Base-by-base conservation (phyloP, 2,797 vertebrate species). In the Schizopygopsis pylzovi region DNA sequence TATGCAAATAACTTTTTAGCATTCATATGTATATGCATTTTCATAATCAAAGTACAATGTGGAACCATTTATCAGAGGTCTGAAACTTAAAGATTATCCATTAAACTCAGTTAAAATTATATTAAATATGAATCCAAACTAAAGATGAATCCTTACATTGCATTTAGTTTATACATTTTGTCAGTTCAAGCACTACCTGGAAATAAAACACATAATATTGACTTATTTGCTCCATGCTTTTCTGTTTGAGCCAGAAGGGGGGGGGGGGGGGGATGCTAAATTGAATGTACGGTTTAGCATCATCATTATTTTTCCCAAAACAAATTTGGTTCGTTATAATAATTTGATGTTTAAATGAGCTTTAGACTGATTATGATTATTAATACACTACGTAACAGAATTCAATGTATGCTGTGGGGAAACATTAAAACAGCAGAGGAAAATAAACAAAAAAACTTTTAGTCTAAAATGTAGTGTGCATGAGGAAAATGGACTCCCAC, bases 401-500 rank as follows among this genome's bases (percentile, higher is more conserved):
- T 65, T 3, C 63, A 63, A 79, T 12, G 33, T 41, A 37, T 37
- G 10, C 67, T 59, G 39, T 1, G 2, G 52, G 52, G 33, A 15
- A 39, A 37, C 43, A 56, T 43, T 43, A 59, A 59, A 43, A 59
- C 16, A 8, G 33, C 65, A 49, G 47, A 20, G 72, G 2, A 7
- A 25, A 47, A n/a, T 45, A n/a, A 11, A 52, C 4, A 54, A 20
- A n/a, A n/a, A 13, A 43, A 15, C 22, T 8, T 7, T 43, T 52
- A 9, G 7, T 70, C 20, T 13, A 43, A 61, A 82, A 47, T 54
- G 2, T 13, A 56, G 37, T 33, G 20, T 59, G 39, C n/a, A 61
- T 73, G 11, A 73, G 63, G 41, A 33, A 82, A 37, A 75, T 78
- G 13, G 28, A 75, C 67, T 56, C 15, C 67, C 9, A 54, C 22